These are phyloP conservation scores for Taxidea taxus DNA, from an alignment of 2,113 vertebrate species.

Conservation along the genomic window DNA sequence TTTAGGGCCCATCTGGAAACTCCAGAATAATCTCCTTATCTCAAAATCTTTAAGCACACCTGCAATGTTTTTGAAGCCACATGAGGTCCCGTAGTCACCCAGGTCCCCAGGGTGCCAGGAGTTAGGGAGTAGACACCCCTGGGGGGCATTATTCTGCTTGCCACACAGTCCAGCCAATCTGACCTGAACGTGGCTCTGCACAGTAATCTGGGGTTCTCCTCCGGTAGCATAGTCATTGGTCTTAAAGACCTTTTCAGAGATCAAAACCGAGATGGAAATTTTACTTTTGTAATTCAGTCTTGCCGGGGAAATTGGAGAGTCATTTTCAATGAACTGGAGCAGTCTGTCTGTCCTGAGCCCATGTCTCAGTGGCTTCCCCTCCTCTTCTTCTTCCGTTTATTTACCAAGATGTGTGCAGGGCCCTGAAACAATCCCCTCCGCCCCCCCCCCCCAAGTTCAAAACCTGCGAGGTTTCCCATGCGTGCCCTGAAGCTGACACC, in stretches of 20 bases:
- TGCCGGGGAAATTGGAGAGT: neutral
- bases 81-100: neutral
- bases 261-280: neutral
- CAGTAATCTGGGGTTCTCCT: neutral
- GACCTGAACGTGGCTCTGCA: no score
- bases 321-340: neutral
- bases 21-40: neutral
- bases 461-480: neutral
- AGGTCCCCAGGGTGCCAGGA: neutral
- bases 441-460: neutral
- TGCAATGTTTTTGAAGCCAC: neutral
- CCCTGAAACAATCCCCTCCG: neutral
- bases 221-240: fast-evolving
- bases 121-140: neutral
- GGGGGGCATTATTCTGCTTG: neutral
- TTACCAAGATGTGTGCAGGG: neutral
- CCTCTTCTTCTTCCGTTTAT: neutral
- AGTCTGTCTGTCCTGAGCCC: no score
- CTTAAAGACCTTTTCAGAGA: neutral
- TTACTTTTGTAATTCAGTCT: neutral
- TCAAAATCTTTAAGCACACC: neutral
- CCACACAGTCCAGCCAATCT: neutral
- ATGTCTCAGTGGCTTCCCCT: fast-evolving
- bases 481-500: neutral
- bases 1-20: neutral